Conservation (phyloP, 2,113 vertebrate species). For the Thomomys bottae region DNA sequence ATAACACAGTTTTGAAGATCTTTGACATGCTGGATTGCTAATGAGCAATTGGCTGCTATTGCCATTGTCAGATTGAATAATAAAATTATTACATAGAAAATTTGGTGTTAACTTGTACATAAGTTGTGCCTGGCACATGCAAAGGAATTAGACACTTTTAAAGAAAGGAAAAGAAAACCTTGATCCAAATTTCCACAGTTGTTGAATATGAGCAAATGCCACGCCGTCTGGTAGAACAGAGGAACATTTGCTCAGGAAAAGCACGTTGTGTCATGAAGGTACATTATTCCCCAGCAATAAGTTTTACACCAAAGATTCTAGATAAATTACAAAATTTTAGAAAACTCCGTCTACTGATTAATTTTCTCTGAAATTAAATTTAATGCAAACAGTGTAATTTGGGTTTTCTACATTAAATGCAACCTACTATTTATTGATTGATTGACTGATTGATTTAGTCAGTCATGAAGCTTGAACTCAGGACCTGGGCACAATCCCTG, state of each 20-base stretch:
- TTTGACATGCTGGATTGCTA: constrained; percentile 64
- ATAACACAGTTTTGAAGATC: constrained; percentile 53
- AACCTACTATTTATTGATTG: no score
- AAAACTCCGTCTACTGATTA: constrained; percentile 1
- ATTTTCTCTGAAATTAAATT: constrained; percentile 49
- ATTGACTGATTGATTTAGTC: no score
- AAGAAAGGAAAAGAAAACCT: constrained; percentile 56
- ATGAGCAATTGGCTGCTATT: constrained; percentile 39
- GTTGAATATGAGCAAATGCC: constrained; percentile 80
- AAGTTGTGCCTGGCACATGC: constrained; percentile 61
- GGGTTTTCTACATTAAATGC: not conserved
- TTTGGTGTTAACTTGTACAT: constrained; percentile 42
- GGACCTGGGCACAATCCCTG: no score
- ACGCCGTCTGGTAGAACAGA: constrained; percentile 81
- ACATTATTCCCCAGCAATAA: not conserved
- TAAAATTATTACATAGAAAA: constrained; percentile 54
- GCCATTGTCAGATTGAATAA: constrained; percentile 56
- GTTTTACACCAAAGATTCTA: constrained; percentile 53
- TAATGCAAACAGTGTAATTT: constrained; percentile 6
- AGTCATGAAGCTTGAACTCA: no score
- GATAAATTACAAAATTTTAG: constrained; percentile 47
- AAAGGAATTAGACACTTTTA: constrained; percentile 60
- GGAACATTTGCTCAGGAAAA: constrained; percentile 75
- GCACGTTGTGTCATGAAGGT: constrained; percentile 60
- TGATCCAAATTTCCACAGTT: constrained; percentile 66